Evolutionary conservation across 2,888 invertebrate genomes (phyloP).

Genomic region (Volucella bombylans): DNA sequence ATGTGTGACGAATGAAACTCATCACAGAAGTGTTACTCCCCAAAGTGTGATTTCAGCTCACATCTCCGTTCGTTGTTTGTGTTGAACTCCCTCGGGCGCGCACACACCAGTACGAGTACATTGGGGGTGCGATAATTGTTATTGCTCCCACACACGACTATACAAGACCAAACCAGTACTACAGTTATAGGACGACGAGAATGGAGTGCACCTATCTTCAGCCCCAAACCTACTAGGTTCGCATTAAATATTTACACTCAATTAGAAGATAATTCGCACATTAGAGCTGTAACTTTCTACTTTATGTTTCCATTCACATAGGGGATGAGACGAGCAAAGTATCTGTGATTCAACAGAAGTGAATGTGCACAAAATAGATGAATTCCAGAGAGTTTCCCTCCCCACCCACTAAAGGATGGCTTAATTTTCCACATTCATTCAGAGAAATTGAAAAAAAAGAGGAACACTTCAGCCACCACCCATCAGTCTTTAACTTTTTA

Average conservation of each 20-base stretch:
- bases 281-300: constrained; percentile 37
- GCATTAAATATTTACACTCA: constrained; percentile 70
- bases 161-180: background rate
- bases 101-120: background rate
- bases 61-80: constrained; percentile 14
- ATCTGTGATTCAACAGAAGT: constrained; percentile 22
- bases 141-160: constrained; percentile 35
- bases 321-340: background rate
- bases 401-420: constrained; percentile 1
- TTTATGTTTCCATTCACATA: constrained; percentile 2
- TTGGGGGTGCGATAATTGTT: constrained; percentile 48
- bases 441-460: constrained; percentile 1
- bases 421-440: constrained; percentile 24
- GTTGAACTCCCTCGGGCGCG: background rate
- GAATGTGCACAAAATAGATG: constrained; percentile 56
- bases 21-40: constrained; percentile 25
- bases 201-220: background rate
- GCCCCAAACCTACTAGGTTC: constrained; percentile 13
- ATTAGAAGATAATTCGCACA: constrained; percentile 68
- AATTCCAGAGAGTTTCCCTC: background rate
- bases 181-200: constrained; percentile 1
- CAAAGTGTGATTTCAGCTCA: constrained; percentile 2
- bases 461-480: constrained; percentile 15
- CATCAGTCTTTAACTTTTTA: constrained; percentile 32
- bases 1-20: constrained; percentile 31